Base-by-base conservation (phyloP, 2,888 invertebrate genomes). In the Branchellion lobata region DNA sequence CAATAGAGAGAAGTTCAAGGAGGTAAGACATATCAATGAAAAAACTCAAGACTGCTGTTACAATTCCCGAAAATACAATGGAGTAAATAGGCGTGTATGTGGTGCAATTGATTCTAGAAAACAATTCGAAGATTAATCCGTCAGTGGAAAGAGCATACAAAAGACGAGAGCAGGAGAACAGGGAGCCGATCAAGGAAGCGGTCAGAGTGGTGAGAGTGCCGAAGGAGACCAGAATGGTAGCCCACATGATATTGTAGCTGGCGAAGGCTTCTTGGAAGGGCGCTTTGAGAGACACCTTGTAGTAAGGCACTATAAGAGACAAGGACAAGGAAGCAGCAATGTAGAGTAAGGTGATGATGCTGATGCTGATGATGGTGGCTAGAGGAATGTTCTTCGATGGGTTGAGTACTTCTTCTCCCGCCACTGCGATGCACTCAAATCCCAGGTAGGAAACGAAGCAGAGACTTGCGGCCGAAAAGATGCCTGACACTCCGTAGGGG, bases 1-100 rank as follows among this genome's bases (percentile, higher is more conserved):
- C 83, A 51, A 96, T 95, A 0, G 95, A 95, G 94, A 96, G 94
- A 86, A 96, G 95, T 86, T 96, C 95, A 0, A 96, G 94, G 65
- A 96, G 89, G 83, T 94, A 94, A 84, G 93, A 92, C 83, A 96
- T 90, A 87, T 96, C 95, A 85, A 95, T 93, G 53, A 95, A 86
- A 61, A 95, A 88, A 2, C 95, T 94, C 82, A 95, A 92, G 0
- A 93, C 79, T 14, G 40, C 5, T 14, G 14, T 14, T 8, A 40
- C 40, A 14, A 40, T 40, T 8, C 87, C 86, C 80, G 87, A 86
- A 14, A 85, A 82, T 21, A 83, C 80, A 74, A 87, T 85, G 34
- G 87, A 84, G 72, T 85, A 82, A 1, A 88, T 78, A 0, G 88
- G 88, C 0, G 87, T 88, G 82, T 94, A 93, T 0, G 94, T 93